Evolutionary conservation across 2,888 invertebrate species (phyloP), one percentile per base, ranked within the genome.

Genomic region (Scaptomyza polygonia): DNA sequence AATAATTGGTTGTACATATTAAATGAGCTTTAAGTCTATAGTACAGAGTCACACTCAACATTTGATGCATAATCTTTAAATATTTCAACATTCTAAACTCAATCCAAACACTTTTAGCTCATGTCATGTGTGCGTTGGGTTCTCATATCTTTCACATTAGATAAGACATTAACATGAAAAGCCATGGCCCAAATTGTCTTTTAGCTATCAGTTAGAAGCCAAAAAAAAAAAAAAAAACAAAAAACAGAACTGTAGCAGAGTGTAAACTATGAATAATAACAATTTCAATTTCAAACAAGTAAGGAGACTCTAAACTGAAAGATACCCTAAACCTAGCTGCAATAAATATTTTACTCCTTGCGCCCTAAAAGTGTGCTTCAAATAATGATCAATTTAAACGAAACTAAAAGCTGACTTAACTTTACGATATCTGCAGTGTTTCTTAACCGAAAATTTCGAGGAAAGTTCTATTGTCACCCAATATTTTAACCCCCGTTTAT

Each of bases 121-220:
- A n/a, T 71, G 71, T 62, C 85, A 75, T 63, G 63, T 70, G 42
- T 18, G n/a, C 74, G 79, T 39, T 63, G 44, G 40, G 21, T 54
- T 61, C 56, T 57, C 68, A 65, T 82, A 86, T 81, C 70, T 79
- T 1, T 29, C 5, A 65, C 63, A 79, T 67, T 16, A 87, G 86
- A 86, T 83, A 80, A 72, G 29, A 64, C 30, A 39, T 40, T 56
- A 59, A 48, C 53, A 48, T n/a, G 12, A 43, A 39, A 49, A 72
- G 63, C 86, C 83, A 52, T 84, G 83, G 84, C 83, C 88, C 54
- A 71, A 83, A 86, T 84, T 61, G 54, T 66, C 51, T 43, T 7
- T 6, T 18, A 59, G 44, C 70, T 84, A 75, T 79, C 79, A 59
- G 65, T 64, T 70, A 51, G 58, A 61, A 45, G 27, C 3, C 1